Percentiles rank a stretch among this genome's conserved stretches.
phyloP scores from a whole-genome alignment of 2,888 invertebrate species.

The Melieria crassipennis region DNA sequence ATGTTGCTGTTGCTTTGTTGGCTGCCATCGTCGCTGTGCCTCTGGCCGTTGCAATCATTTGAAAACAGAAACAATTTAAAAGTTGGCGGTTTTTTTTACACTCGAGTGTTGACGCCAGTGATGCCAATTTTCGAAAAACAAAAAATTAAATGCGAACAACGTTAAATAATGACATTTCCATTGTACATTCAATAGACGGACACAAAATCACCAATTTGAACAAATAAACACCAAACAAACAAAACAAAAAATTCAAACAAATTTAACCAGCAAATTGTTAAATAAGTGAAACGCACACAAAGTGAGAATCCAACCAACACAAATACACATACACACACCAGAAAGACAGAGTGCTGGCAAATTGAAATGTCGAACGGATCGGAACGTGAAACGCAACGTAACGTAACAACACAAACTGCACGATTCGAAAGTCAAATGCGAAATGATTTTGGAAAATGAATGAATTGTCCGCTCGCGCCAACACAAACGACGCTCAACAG shows the following conservation, averaged over 20 bases:
- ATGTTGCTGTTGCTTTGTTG: too few relatives aligned
- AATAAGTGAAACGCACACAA: background rate
- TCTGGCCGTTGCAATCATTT: too few relatives aligned
- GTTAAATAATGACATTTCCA: too few relatives aligned
- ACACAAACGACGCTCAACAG: constrained; percentile 46
- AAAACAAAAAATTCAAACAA: constrained; percentile 19
- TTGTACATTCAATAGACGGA: too few relatives aligned
- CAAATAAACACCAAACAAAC: too few relatives aligned
- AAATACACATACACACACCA: constrained; percentile 7
- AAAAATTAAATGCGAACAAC: too few relatives aligned
- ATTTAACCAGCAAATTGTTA: background rate
- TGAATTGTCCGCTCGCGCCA: constrained; percentile 45
- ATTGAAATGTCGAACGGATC: background rate
- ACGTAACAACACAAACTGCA: constrained; percentile 41
- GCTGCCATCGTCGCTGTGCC: too few relatives aligned
- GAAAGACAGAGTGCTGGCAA: constrained; percentile 11
- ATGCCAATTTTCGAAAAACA: too few relatives aligned
- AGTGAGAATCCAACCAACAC: background rate
- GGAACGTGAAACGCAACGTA: constrained; percentile 16
- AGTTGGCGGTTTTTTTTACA: too few relatives aligned
- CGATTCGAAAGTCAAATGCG: constrained; percentile 56
- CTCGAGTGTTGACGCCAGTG: too few relatives aligned
- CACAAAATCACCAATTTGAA: too few relatives aligned
- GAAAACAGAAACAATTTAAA: too few relatives aligned
- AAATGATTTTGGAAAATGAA: constrained; percentile 48